A percentile compares a stretch with the other conserved stretches of the same genome.
These are phyloP conservation scores for Drosophila mayri DNA, from an alignment of 1,140 invertebrate species.

Conservation along the genomic window DNA sequence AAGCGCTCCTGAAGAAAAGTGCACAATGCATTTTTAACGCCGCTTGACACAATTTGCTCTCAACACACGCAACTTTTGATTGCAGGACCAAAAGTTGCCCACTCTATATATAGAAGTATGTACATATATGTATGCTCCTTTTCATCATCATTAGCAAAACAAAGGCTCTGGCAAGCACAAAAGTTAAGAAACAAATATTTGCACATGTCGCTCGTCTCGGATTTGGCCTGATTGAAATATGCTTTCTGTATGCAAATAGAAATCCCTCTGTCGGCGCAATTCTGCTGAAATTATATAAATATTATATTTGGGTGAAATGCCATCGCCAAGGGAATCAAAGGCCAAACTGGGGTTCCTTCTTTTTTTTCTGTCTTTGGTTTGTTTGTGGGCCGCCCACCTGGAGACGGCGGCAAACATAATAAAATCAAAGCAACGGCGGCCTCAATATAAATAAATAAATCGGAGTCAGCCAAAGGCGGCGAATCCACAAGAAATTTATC, in stretches of 20 bases:
- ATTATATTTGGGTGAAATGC: slow-evolving; percentile 22
- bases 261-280: not conserved
- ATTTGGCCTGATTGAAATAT: slow-evolving; percentile 41
- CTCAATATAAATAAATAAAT: slow-evolving; percentile 75
- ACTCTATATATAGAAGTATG: not conserved
- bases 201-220: slow-evolving; percentile 19
- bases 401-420: slow-evolving; percentile 50
- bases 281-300: slow-evolving; percentile 37
- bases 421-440: slow-evolving; percentile 62
- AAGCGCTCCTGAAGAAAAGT: slow-evolving; percentile 24
- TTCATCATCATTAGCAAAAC: slow-evolving; percentile 42
- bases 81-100: slow-evolving; percentile 22
- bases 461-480: slow-evolving; percentile 18
- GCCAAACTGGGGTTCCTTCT: slow-evolving; percentile 3
- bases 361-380: not conserved
- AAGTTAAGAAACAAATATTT: slow-evolving; percentile 48
- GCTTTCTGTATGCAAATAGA: slow-evolving; percentile 35
- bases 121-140: not conserved
- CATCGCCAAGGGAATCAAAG: slow-evolving; percentile 19
- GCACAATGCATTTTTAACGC: slow-evolving; percentile 52
- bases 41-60: slow-evolving; percentile 52
- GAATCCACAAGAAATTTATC: slow-evolving; percentile 56
- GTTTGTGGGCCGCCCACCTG: slow-evolving; percentile 17
- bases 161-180: slow-evolving; percentile 39
- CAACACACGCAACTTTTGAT: slow-evolving; percentile 52